Evolutionary conservation across 2,797 vertebrate genomes (phyloP).

Genomic region (Enteromius paludinosus): DNA sequence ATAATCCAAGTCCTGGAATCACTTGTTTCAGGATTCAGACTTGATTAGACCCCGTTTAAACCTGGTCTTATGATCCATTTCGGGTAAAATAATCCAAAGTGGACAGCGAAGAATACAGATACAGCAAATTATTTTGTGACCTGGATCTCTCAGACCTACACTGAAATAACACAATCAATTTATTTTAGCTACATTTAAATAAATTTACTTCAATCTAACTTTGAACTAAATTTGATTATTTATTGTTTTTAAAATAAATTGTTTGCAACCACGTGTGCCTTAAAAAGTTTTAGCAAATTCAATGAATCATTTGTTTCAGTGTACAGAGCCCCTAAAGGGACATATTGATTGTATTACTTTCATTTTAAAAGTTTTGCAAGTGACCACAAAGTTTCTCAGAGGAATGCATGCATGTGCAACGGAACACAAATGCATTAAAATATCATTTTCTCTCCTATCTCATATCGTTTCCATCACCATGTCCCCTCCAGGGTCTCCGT

Average conservation of each 20-base stretch:
- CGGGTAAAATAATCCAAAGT: neutral
- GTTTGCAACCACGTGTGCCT: too few relatives aligned
- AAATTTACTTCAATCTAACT: too few relatives aligned
- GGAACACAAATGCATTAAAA: neutral
- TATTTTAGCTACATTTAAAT: too few relatives aligned
- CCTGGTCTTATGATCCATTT: neutral
- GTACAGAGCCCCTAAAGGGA: neutral
- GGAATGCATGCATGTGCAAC: neutral
- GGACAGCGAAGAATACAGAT: neutral
- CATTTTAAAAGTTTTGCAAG: neutral
- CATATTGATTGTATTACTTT: neutral
- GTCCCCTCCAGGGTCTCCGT: neutral
- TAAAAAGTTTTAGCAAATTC: too few relatives aligned
- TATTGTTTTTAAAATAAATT: too few relatives aligned
- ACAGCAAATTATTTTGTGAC: neutral
- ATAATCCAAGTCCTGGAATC: conserved; percentile 84
- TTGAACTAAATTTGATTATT: too few relatives aligned
- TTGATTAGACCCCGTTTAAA: conserved; percentile 60
- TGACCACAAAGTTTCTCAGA: neutral
- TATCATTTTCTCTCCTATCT: neutral
- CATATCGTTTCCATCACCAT: neutral
- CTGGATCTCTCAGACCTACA: neutral
- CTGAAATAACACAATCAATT: too few relatives aligned
- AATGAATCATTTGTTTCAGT: too few relatives aligned
- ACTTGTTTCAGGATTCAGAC: conserved; percentile 41